phyloP scores from a whole-genome alignment of 2,888 invertebrate genomes.

The Opisthograptis luteolata region DNA sequence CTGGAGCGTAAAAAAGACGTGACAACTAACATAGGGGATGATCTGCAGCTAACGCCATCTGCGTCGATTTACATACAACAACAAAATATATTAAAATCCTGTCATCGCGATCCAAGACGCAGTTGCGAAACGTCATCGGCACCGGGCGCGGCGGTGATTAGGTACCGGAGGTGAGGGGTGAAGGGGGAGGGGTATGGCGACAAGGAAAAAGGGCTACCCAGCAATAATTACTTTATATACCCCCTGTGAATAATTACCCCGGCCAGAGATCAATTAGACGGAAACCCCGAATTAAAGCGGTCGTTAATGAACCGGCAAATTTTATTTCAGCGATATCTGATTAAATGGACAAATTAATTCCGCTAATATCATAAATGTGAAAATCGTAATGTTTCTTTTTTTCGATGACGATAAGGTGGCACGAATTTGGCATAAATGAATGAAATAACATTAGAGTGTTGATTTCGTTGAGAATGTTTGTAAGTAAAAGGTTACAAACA shows the following conservation, averaged over 20 bases:
- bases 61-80: slow-evolving; percentile 78
- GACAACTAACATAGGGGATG: slow-evolving; percentile 15
- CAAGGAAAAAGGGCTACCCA: slow-evolving; percentile 82
- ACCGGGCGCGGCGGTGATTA: slow-evolving; percentile 79
- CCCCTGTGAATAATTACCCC: slow-evolving; percentile 82
- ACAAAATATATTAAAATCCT: slow-evolving; percentile 82
- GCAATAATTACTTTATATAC: slow-evolving; percentile 82
- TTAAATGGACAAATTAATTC: slow-evolving; percentile 36
- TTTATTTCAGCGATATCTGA: slow-evolving; percentile 56
- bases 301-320: slow-evolving; percentile 74
- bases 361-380: slow-evolving; percentile 16
- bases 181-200: slow-evolving; percentile 55
- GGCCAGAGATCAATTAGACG: slow-evolving; percentile 78
- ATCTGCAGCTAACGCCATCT: slow-evolving; percentile 50
- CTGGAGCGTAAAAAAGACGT: slow-evolving; percentile 5
- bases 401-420: too few relatives aligned
- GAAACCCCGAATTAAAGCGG: slow-evolving; percentile 73
- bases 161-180: slow-evolving; percentile 45
- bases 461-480: too few relatives aligned
- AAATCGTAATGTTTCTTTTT: background rate
- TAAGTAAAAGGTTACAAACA: too few relatives aligned
- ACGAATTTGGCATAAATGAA: too few relatives aligned
- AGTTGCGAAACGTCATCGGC: slow-evolving; percentile 78
- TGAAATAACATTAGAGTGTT: too few relatives aligned
- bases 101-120: slow-evolving; percentile 77